Percentiles rank a stretch among this genome's conserved stretches.
phyloP scores from a whole-genome alignment of 2,113 vertebrate genomes.

The Zosterops lateralis region DNA sequence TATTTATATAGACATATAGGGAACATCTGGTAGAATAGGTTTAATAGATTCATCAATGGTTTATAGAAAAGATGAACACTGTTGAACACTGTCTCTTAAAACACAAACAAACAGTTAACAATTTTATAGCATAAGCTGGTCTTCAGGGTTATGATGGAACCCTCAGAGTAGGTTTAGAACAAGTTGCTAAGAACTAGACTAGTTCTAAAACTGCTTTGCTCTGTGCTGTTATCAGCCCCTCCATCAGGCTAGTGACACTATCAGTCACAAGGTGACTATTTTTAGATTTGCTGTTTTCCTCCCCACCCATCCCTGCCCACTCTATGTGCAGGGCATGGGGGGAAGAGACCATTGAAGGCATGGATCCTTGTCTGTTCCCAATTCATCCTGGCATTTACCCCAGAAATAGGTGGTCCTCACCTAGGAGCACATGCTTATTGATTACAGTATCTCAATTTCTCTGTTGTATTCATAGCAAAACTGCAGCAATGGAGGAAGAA shows the following conservation, averaged over 20 bases:
- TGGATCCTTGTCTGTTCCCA: not conserved
- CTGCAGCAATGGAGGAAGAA: not conserved
- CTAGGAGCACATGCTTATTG: not conserved
- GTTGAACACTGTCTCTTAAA: not conserved
- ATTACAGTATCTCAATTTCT: not conserved
- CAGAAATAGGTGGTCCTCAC: not conserved
- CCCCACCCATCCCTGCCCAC: not conserved
- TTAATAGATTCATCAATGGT: not conserved
- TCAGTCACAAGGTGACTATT: not conserved
- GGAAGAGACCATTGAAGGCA: not conserved
- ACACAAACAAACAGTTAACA: not conserved
- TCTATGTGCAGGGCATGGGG: not conserved
- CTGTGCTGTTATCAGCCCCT: not conserved
- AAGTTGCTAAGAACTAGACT: not conserved
- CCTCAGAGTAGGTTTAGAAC: not conserved
- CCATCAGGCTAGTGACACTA: not conserved
- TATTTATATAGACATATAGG: not conserved
- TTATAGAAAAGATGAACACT: not conserved
- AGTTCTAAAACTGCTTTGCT: not conserved
- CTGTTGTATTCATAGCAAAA: not conserved
- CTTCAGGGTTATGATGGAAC: not conserved
- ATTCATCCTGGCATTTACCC: not conserved
- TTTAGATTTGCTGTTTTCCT: not conserved
- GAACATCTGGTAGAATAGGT: not conserved
- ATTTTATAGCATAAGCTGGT: not conserved